phyloP scores from a whole-genome alignment of 2,888 invertebrate genomes.

The Philereme vetulata region DNA sequence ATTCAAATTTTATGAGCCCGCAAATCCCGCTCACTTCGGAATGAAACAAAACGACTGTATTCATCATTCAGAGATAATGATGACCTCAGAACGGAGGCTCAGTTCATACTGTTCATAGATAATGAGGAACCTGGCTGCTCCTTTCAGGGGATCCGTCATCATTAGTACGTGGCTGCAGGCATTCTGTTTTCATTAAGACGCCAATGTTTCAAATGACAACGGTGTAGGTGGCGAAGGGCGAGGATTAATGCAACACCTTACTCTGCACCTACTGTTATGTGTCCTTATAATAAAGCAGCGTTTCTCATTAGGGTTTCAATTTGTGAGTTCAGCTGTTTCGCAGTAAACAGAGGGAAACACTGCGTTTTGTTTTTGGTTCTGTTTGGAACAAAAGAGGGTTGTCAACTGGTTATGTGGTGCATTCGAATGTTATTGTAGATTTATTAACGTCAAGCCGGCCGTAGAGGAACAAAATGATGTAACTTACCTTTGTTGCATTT shows the following conservation, averaged over 20 bases:
- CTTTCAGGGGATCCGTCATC: constrained; percentile 77
- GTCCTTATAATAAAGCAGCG: constrained; percentile 17
- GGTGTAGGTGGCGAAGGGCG: constrained; percentile 41
- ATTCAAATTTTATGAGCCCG: constrained; percentile 30
- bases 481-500: too few species aligned
- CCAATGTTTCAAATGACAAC: constrained; percentile 71
- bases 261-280: constrained; percentile 18
- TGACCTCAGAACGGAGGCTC: constrained; percentile 49
- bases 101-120: constrained; percentile 56
- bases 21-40: constrained; percentile 37
- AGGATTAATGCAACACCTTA: constrained; percentile 50
- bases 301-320: constrained; percentile 28
- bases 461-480: too few species aligned
- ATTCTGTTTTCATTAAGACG: constrained; percentile 74
- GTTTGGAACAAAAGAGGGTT: constrained; percentile 1
- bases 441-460: too few species aligned
- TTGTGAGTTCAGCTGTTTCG: constrained; percentile 13
- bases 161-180: constrained; percentile 73
- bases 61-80: constrained; percentile 61
- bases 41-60: constrained; percentile 47
- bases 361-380: constrained; percentile 1
- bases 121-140: constrained; percentile 69
- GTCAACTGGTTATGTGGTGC: not conserved
- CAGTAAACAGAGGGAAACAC: not conserved
- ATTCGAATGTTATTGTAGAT: too few species aligned